Evolutionary conservation across 2,888 invertebrate species (phyloP).

Genomic region (Pycnomerus fuliginosus): DNA sequence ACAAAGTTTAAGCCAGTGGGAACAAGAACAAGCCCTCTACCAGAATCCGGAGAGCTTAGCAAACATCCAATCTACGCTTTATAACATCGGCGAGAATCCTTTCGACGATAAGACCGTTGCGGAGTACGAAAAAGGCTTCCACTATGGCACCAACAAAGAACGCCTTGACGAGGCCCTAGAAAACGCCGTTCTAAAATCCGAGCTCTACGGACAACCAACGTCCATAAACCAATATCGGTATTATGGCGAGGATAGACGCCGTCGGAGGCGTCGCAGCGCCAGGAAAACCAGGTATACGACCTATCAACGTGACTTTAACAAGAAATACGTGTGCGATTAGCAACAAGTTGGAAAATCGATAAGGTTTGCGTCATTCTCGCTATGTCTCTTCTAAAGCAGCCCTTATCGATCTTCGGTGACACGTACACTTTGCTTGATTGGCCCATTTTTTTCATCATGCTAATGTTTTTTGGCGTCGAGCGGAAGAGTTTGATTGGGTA

Average conservation of each 20-base stretch:
- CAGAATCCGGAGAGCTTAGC: conserved; percentile 30
- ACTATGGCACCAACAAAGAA: conserved; percentile 48
- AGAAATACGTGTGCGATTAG: too few species aligned
- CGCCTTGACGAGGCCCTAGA: conserved; percentile 54
- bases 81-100: conserved; percentile 39
- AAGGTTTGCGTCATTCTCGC: conserved; percentile 17
- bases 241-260: conserved; percentile 31
- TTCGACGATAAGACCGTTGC: conserved; percentile 47
- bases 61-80: conserved; percentile 40
- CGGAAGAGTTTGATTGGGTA: not conserved
- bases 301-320: too few species aligned
- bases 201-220: conserved; percentile 62
- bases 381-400: conserved; percentile 11
- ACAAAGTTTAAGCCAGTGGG: conserved; percentile 36
- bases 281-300: conserved; percentile 41
- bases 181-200: conserved; percentile 64
- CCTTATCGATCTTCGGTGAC: conserved; percentile 10
- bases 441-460: conserved; percentile 8
- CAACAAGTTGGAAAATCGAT: conserved; percentile 20
- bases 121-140: conserved; percentile 50
- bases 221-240: conserved; percentile 54
- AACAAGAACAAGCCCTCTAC: conserved; percentile 28
- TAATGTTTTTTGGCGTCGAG: conserved; percentile 2
- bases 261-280: conserved; percentile 43
- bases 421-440: conserved; percentile 8